Conservation (phyloP, 2,888 invertebrate genomes). For the Perizoma affinitatum region DNA sequence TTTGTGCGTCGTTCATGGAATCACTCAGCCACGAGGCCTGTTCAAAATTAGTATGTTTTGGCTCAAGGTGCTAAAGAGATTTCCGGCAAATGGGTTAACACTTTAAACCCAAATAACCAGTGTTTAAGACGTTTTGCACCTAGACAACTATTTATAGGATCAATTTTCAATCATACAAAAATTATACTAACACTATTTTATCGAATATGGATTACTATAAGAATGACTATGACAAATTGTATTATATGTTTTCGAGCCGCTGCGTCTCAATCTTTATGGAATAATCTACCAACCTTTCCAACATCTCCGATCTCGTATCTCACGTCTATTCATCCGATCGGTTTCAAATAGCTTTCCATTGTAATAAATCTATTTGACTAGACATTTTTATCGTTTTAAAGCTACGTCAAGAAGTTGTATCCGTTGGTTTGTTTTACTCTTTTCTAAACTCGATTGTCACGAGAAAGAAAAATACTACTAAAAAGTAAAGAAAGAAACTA, state of each 20-base stretch:
- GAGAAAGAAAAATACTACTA: too few species aligned
- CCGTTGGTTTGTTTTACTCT: slow-evolving; percentile 37
- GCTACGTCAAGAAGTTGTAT: slow-evolving; percentile 49
- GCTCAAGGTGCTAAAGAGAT: too few species aligned
- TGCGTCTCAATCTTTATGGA: slow-evolving; percentile 1
- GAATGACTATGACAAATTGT: slow-evolving; percentile 17
- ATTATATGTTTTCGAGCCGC: background rate
- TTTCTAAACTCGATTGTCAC: too few species aligned
- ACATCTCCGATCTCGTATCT: slow-evolving; percentile 45
- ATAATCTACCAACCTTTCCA: slow-evolving; percentile 14
- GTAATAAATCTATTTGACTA: slow-evolving; percentile 68
- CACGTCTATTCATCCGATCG: slow-evolving; percentile 72
- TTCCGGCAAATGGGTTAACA: too few species aligned
- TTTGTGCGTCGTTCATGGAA: too few species aligned
- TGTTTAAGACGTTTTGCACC: too few species aligned
- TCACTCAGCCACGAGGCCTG: too few species aligned
- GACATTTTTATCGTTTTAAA: slow-evolving; percentile 68
- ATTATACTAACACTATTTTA: slow-evolving; percentile 12
- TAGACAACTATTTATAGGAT: too few species aligned
- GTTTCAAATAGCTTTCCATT: slow-evolving; percentile 62
- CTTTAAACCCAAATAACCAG: too few species aligned
- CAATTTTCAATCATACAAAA: background rate
- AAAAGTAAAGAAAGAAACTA: too few species aligned
- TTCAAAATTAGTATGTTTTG: too few species aligned
- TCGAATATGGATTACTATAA: slow-evolving; percentile 4